These are phyloP conservation scores for Tenrec ecaudatus DNA, from an alignment of 2,113 vertebrate species.

Conservation along the genomic window DNA sequence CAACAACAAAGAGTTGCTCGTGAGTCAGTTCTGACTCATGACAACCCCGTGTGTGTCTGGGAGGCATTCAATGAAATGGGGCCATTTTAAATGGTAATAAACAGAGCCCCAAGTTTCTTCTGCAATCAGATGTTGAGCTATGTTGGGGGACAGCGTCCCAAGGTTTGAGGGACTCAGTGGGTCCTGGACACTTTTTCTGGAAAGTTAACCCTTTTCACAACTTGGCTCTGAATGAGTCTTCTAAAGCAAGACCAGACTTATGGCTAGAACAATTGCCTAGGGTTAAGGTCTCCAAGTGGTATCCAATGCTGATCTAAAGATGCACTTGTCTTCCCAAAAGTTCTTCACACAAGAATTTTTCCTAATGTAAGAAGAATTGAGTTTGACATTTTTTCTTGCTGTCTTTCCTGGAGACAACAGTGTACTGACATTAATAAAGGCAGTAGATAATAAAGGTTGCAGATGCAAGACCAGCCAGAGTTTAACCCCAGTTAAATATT, in stretches of 20 bases:
- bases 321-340: background rate
- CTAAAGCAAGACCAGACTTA: conserved; percentile 42
- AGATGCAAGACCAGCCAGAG: conserved; percentile 5
- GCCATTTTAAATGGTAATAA: background rate
- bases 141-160: background rate
- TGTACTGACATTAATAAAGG: too few species aligned
- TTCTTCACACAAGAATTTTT: background rate
- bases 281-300: background rate
- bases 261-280: background rate
- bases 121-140: background rate
- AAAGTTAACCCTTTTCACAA: background rate
- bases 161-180: background rate
- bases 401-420: conserved; percentile 3
- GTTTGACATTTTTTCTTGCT: conserved; percentile 1
- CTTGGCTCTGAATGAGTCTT: background rate
- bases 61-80: background rate
- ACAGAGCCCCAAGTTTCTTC: background rate
- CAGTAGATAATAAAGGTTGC: background rate
- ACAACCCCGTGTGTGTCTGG: background rate
- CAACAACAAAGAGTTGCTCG: background rate
- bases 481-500: background rate
- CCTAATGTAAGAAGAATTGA: background rate
- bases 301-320: background rate
- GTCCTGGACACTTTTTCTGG: conserved; percentile 12
- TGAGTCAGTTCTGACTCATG: background rate